Percentiles rank a stretch among this genome's conserved stretches.
These are phyloP conservation scores for Hermetia illucens DNA, from an alignment of 1,140 invertebrate species.

Conservation along the genomic window DNA sequence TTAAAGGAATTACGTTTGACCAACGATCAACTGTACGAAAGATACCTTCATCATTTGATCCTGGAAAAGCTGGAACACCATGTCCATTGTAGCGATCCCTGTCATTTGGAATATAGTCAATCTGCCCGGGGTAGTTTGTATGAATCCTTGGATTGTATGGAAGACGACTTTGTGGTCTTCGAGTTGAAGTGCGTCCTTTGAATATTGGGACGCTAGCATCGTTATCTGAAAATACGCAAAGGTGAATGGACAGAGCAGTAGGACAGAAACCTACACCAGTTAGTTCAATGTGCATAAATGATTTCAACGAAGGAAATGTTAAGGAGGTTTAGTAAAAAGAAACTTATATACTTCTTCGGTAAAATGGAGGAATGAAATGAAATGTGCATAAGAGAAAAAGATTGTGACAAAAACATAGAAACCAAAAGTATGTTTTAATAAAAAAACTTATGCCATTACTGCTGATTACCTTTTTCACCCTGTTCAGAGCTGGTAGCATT, in stretches of 20 bases:
- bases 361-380: background rate
- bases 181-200: constrained; percentile 21
- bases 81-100: constrained; percentile 3
- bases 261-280: too few species aligned
- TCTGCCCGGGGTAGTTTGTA: background rate
- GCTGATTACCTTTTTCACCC: constrained; percentile 25
- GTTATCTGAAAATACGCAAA: constrained; percentile 12
- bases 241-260: too few species aligned
- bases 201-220: constrained; percentile 28
- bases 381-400: too few species aligned
- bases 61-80: constrained; percentile 12
- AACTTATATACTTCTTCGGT: background rate
- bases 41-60: constrained; percentile 7
- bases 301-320: background rate
- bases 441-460: too few species aligned
- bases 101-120: constrained; percentile 3
- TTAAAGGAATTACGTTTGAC: constrained; percentile 20
- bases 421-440: too few species aligned
- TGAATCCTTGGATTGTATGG: constrained; percentile 17
- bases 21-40: constrained; percentile 19
- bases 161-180: constrained; percentile 16
- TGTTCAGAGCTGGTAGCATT: constrained; percentile 26
- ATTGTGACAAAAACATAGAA: too few species aligned
- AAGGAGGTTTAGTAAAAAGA: background rate
- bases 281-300: background rate